Conservation (phyloP, 2,888 invertebrate species). For the Patella ulyssiponensis region DNA sequence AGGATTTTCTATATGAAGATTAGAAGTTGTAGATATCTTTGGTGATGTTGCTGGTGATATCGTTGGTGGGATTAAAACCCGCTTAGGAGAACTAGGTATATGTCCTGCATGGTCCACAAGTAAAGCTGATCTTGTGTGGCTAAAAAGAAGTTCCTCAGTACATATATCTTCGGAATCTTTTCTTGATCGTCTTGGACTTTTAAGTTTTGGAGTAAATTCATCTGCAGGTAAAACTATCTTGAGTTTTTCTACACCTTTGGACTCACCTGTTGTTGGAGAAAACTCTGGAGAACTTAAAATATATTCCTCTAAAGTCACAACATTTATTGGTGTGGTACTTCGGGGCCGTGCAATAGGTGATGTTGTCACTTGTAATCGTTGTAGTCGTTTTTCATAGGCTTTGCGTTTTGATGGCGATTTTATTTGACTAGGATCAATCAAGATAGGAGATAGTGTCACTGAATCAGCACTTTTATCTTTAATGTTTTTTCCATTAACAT, state of each 20-base stretch:
- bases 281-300: conserved; percentile 59
- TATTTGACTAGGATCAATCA: conserved; percentile 51
- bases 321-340: conserved; percentile 64
- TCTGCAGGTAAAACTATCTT: conserved; percentile 62
- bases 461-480: conserved; percentile 11
- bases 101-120: conserved; percentile 53
- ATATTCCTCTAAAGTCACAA: conserved; percentile 63
- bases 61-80: conserved; percentile 62
- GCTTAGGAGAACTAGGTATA: conserved; percentile 54
- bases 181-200: conserved; percentile 48
- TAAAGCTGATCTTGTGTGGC: conserved; percentile 60
- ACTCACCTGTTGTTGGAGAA: conserved; percentile 39
- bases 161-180: conserved; percentile 50
- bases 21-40: conserved; percentile 35
- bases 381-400: conserved; percentile 61
- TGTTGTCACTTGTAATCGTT: conserved; percentile 62
- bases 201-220: conserved; percentile 50
- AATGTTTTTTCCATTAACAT: conserved; percentile 6
- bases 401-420: conserved; percentile 62
- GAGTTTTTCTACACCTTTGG: conserved; percentile 51
- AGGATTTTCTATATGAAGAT: conserved; percentile 13
- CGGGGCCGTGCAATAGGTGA: conserved; percentile 63
- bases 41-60: conserved; percentile 58
- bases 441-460: conserved; percentile 35
- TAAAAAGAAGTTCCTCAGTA: conserved; percentile 63